Evolutionary conservation across 1,140 invertebrate genomes (phyloP).

Genomic region (Anastatus disparis): DNA sequence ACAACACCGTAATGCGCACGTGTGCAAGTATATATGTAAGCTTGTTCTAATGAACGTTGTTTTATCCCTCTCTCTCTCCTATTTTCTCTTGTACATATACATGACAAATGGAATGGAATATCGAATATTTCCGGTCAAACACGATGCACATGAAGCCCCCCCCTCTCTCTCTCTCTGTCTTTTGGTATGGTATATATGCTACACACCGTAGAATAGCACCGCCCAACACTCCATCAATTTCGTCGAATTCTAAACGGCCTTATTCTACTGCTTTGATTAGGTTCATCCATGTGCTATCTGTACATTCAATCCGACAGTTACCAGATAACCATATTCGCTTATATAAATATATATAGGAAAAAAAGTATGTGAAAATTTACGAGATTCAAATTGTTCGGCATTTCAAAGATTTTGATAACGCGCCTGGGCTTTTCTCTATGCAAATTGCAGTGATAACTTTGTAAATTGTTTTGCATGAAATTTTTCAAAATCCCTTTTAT

Average conservation of each 20-base stretch:
- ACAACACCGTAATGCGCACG: background rate
- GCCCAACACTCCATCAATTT: constrained; percentile 9
- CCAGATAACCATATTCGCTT: background rate
- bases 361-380: no score
- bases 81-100: constrained; percentile 6
- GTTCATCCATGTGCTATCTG: background rate
- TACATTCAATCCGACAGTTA: background rate
- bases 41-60: background rate
- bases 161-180: background rate
- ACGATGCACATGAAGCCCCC: background rate
- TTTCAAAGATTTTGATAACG: no score
- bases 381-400: no score
- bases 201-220: background rate
- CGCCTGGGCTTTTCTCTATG: no score
- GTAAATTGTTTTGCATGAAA: no score
- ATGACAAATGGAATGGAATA: constrained; percentile 29
- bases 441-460: no score
- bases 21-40: background rate
- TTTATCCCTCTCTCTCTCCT: no score
- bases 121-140: constrained; percentile 18
- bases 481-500: no score
- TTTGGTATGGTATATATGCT: no score
- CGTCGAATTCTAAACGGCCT: constrained; percentile 6
- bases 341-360: no score
- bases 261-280: constrained; percentile 11